Conservation (phyloP, 2,113 vertebrate genomes). For the Bolborhynchus lineola region DNA sequence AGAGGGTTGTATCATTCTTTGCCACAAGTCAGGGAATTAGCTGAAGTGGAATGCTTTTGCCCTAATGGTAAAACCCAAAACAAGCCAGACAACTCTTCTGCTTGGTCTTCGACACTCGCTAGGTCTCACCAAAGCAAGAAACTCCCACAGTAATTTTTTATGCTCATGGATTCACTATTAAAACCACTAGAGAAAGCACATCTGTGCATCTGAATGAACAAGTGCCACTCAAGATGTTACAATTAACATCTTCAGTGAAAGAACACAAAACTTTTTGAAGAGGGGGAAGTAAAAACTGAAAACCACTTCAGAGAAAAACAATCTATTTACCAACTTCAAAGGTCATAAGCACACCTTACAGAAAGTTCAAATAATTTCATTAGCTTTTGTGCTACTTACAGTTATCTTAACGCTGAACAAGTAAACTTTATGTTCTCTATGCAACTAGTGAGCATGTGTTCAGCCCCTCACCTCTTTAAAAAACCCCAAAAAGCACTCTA, state of each 20-base stretch:
- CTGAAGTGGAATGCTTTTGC: not conserved
- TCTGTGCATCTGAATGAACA: not conserved
- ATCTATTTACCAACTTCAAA: not conserved
- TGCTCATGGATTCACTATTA: not conserved
- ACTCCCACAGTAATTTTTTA: not conserved
- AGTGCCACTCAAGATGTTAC: not conserved
- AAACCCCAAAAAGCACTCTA: not conserved
- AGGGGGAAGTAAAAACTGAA: not conserved
- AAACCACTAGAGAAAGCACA: not conserved
- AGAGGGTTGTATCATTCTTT: not conserved
- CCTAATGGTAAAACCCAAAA: not conserved
- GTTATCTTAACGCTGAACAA: not conserved
- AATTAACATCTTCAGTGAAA: not conserved
- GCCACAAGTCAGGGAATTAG: not conserved
- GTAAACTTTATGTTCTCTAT: not conserved
- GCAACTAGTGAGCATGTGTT: not conserved
- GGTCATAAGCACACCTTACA: not conserved
- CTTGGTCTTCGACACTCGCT: not conserved
- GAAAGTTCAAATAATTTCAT: not conserved
- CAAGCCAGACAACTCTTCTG: not conserved
- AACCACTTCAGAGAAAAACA: not conserved
- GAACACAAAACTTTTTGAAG: not conserved
- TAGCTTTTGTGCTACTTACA: not conserved
- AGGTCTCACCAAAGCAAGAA: not conserved
- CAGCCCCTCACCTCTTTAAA: not conserved